Evolutionary conservation across 2,888 invertebrate genomes (phyloP), one percentile per base, ranked within the genome.

Genomic region (Pasiphila rectangulata): DNA sequence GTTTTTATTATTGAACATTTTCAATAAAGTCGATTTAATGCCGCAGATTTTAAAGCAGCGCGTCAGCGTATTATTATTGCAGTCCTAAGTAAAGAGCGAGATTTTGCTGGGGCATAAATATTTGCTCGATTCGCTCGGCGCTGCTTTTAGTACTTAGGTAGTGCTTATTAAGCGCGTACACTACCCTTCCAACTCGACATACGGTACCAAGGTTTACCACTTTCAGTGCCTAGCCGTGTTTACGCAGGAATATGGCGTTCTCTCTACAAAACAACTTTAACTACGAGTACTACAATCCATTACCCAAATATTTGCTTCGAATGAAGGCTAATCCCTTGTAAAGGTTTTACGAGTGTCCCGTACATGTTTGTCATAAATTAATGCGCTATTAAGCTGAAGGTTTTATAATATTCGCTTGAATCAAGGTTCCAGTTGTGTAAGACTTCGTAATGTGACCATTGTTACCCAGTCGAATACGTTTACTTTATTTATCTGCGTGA

Each of bases 121-220:
- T 78, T 77, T 73, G 65, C 64, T 70, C 67, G 72, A 72, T 71
- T 63, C 66, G 64, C 62, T 66, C 45, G 58, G 63, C 69, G 57
- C 64, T 63, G 62, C 59, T 66, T 69, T 75, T 70, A 65, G 64
- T n/a, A n/a, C n/a, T n/a, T n/a, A n/a, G n/a, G n/a, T 61, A 54
- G 56, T 56, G 63, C 68, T 78, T 75, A 80, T 76, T 72, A 69
- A 69, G 63, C 70, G 72, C 69, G 69, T 71, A 72, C 63, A 66
- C 63, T 63, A 67, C 67, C 47, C 68, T 72, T 74, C 66, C 71
- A 72, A 76, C 68, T 68, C 72, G 75, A 79, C 79, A 75, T 75
- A n/a, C n/a, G n/a, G n/a, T n/a, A 83, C 78, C 86, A 87, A 87
- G 86, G 87, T 69, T 81, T 83, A 80, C 86, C 74, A 84, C 85